These are phyloP conservation scores for Cyrtonyx montezumae DNA, from an alignment of 2,113 vertebrate genomes.

Conservation along the genomic window DNA sequence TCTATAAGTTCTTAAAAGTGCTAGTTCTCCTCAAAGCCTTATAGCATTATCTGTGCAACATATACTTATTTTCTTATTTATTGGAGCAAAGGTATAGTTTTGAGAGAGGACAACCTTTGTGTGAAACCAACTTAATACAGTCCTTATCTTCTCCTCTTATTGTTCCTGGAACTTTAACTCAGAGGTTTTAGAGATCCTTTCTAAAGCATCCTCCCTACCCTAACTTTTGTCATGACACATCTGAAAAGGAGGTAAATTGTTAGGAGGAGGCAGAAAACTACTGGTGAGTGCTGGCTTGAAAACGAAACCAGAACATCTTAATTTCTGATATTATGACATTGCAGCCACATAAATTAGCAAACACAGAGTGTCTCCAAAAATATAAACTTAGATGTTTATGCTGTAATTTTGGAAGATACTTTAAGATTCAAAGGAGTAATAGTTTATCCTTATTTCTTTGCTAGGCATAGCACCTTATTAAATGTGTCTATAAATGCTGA, in stretches of 20 bases:
- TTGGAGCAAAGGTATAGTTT: not conserved
- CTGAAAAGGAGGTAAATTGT: not conserved
- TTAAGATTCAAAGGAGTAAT: not conserved
- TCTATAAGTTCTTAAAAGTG: not conserved
- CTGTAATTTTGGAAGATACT: not conserved
- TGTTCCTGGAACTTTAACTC: not conserved
- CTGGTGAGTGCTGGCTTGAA: accelerated
- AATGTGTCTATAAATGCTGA: not conserved
- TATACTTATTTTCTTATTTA: not conserved
- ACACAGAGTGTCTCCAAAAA: not conserved
- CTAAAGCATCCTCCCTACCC: not conserved
- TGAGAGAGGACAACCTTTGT: not conserved
- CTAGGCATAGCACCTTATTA: not conserved
- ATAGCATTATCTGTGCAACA: not conserved
- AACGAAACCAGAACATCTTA: not conserved
- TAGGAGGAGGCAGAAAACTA: not conserved
- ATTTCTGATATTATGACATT: not conserved
- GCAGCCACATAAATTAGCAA: not conserved
- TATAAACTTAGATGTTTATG: not conserved
- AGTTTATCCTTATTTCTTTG: not conserved
- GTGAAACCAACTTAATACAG: not conserved
- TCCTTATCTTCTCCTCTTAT: not conserved
- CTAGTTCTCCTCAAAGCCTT: not conserved
- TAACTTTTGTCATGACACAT: accelerated
- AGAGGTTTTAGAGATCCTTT: not conserved